Evolutionary conservation across 23 tunicate species (phyloP), one percentile per base, ranked within the genome.

Genomic region (Oikopleura albicans): DNA sequence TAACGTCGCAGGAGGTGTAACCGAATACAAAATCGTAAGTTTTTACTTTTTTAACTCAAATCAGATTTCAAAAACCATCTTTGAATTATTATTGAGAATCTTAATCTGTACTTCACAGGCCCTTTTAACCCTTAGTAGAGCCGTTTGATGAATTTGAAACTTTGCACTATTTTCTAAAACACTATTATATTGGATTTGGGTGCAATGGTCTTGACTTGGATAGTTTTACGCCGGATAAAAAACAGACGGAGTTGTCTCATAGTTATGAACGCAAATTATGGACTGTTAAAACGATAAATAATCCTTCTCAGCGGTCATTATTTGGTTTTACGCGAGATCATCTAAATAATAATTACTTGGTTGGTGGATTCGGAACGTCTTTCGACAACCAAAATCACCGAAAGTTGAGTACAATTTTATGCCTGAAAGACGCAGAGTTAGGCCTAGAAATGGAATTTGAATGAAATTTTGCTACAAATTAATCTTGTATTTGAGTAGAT

Each of bases 111-210:
- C n/a, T n/a, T n/a, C n/a, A n/a, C n/a, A n/a, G n/a, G n/a, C n/a
- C n/a, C n/a, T n/a, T n/a, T n/a, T n/a, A n/a, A n/a, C n/a, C n/a
- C n/a, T n/a, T n/a, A 49, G 16, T 71, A 2, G 79, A 71, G 37
- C 79, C 79, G 37, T 71, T 71, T 71, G 79, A 71, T 71, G 79
- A 71, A 29, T 71, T 16, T 37, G 79, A 71, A 71, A 29, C 35
- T 4, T 37, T 71, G 4, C 79, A 71, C 31, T 29, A 12, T 71
- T 71, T 22, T 29, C 27, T 16, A 29, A 71, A 71, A 4, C 79
- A 71, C 2, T 71, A 71, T 29, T 71, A 71, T 29, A 71, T 71
- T 37, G 79, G 79, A 16, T 71, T 16, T 71, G 79, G 79, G 28
- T 12, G 37, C 4, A 71, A 71, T 2, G 2, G 37, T 71, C 4